Conservation (phyloP, 2,113 vertebrate species). For the Strix aluco region DNA sequence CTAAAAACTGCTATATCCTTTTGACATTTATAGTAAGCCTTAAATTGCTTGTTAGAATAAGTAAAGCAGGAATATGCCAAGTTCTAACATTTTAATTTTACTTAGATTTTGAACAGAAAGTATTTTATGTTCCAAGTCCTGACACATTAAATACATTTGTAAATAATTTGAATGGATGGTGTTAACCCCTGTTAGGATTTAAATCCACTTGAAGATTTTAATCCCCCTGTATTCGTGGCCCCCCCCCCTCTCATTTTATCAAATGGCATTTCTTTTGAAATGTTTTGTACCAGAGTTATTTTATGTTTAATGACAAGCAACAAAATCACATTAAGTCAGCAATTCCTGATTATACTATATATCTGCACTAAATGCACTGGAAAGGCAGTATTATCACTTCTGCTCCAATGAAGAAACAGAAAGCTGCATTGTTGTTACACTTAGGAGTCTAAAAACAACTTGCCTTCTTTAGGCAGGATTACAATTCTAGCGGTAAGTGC, state of each 20-base stretch:
- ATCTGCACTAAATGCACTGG: conserved; percentile 43
- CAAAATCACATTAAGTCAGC: conserved; percentile 63
- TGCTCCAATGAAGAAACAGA: conserved; percentile 35
- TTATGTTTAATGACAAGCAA: conserved; percentile 61
- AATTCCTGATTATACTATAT: conserved; percentile 47
- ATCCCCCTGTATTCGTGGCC: background rate
- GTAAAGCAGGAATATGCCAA: conserved; percentile 46
- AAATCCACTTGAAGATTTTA: conserved; percentile 36
- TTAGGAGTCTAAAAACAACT: background rate
- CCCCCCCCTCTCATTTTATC: background rate
- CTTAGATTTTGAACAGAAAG: conserved; percentile 41
- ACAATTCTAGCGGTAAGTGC: background rate
- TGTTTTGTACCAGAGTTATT: conserved; percentile 43
- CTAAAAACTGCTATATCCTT: conserved; percentile 33
- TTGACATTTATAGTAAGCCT: conserved; percentile 63
- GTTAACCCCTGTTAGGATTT: conserved; percentile 32
- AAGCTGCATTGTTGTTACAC: conserved; percentile 13
- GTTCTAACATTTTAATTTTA: conserved; percentile 61
- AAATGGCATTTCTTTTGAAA: conserved; percentile 36
- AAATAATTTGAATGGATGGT: conserved; percentile 59
- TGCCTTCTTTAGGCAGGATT: conserved; percentile 1
- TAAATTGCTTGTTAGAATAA: conserved; percentile 58
- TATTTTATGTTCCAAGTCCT: conserved; percentile 49
- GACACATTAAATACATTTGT: conserved; percentile 45
- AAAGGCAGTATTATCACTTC: conserved; percentile 42